Evolutionary conservation across 2,113 vertebrate species (phyloP).

Genomic region (Apeltes quadracus): DNA sequence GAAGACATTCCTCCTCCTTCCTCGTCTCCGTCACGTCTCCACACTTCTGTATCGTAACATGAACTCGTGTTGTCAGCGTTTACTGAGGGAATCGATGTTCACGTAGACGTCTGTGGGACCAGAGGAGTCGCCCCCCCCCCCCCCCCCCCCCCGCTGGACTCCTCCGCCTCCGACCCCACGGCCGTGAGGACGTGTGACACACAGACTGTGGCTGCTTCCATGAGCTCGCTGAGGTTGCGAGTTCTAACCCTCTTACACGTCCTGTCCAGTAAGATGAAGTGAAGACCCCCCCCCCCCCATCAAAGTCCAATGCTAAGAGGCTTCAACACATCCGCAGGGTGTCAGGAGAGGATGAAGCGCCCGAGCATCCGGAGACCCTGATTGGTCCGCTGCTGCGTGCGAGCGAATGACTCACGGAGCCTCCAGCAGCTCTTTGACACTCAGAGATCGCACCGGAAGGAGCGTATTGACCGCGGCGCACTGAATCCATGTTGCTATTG

Average conservation of each 20-base stretch:
- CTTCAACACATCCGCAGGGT: not conserved
- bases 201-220: too few relatives aligned
- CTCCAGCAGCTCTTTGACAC: constrained; percentile 10
- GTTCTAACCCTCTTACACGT: not conserved
- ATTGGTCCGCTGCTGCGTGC: not conserved
- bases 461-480: constrained; percentile 54
- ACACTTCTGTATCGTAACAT: not conserved
- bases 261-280: not conserved
- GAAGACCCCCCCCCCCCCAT: not conserved
- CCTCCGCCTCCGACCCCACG: too few relatives aligned
- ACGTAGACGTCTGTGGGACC: too few relatives aligned
- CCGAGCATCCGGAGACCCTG: not conserved
- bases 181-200: too few relatives aligned
- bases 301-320: not conserved
- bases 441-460: constrained; percentile 46
- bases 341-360: not conserved
- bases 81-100: too few relatives aligned
- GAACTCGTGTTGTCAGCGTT: too few relatives aligned
- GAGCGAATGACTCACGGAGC: constrained; percentile 5
- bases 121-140: too few relatives aligned
- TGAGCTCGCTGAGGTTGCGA: not conserved
- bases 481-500: constrained; percentile 62
- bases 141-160: too few relatives aligned
- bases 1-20: too few relatives aligned
- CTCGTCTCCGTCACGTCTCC: not conserved